Percentiles rank a stretch among this genome's conserved stretches.
These are phyloP conservation scores for Mesocentrotus franciscanus DNA, from an alignment of 53 echinoderm and acorn worm species.

Conservation along the genomic window DNA sequence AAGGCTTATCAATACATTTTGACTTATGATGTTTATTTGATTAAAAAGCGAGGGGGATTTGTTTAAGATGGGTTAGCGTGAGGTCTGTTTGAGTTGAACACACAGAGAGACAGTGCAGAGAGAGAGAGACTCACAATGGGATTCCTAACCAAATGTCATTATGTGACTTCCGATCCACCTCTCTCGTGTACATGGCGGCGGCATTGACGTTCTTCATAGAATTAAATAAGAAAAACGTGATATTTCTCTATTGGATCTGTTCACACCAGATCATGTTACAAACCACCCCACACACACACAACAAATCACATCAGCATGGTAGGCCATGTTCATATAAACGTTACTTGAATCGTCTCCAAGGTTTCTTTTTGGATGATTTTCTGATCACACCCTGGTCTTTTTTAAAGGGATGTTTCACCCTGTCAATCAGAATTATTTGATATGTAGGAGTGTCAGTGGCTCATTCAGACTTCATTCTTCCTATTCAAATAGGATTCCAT, in stretches of 20 bases:
- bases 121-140: background rate
- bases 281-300: constrained; percentile 51
- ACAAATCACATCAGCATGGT: constrained; percentile 36
- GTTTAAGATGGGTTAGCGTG: background rate
- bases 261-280: constrained; percentile 12
- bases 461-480: background rate
- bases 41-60: background rate
- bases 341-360: constrained; percentile 38
- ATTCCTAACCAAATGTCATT: constrained; percentile 30
- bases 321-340: constrained; percentile 3
- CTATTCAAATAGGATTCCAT: background rate
- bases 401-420: background rate
- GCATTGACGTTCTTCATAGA: background rate
- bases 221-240: constrained; percentile 35
- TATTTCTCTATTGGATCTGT: constrained; percentile 33
- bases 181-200: background rate
- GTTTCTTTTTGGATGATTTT: background rate
- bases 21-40: constrained; percentile 18
- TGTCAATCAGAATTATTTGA: background rate
- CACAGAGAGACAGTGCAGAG: background rate
- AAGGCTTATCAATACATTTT: background rate
- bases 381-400: background rate
- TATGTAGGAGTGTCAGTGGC: background rate
- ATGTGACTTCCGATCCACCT: constrained; percentile 43
- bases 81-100: constrained; percentile 28